Evolutionary conservation across 2,113 vertebrate species (phyloP).

Genomic region (Coptodon bakossiorum): DNA sequence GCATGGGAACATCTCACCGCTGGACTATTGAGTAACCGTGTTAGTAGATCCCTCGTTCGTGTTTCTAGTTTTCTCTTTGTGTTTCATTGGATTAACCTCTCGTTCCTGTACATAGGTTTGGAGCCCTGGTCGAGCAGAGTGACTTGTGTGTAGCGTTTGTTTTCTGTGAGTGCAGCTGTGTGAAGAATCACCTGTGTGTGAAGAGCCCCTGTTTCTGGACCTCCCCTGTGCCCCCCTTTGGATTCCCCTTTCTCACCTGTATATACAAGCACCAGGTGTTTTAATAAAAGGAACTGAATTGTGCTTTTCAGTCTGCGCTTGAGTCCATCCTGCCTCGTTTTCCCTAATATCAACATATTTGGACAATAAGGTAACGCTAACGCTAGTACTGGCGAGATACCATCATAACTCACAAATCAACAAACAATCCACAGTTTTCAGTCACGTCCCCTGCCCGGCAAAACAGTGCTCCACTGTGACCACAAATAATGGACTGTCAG

Average conservation of each 20-base stretch:
- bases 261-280: background rate
- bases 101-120: accelerated
- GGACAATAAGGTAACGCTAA: background rate
- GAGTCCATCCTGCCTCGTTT: background rate
- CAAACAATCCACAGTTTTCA: background rate
- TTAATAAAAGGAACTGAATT: background rate
- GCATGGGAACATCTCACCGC: background rate
- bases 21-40: accelerated
- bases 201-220: background rate
- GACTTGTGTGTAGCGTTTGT: background rate
- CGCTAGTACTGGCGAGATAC: background rate
- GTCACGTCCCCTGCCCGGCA: background rate
- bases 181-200: background rate
- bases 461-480: background rate
- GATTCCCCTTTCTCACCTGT: background rate
- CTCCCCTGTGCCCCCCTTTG: accelerated
- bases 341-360: background rate
- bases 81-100: background rate
- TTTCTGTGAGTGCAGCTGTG: background rate
- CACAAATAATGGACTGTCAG: background rate
- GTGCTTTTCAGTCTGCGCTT: background rate
- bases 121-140: background rate
- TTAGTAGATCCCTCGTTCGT: accelerated
- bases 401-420: accelerated
- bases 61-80: background rate